These are phyloP conservation scores for Plotosus lineatus DNA, from an alignment of 2,113 vertebrate genomes.

Conservation along the genomic window DNA sequence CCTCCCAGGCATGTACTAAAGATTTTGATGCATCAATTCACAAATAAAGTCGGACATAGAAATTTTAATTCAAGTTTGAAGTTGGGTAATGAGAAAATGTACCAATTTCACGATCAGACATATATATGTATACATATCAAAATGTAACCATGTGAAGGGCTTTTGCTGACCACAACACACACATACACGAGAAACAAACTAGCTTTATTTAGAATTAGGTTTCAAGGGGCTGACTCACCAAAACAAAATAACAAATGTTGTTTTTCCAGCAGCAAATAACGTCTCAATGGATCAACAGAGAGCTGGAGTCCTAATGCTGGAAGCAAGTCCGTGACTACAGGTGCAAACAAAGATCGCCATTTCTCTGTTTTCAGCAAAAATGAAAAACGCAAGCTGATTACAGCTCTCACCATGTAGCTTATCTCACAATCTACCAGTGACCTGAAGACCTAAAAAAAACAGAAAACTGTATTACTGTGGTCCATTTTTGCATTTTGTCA, in stretches of 20 bases:
- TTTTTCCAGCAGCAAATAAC: constrained; percentile 22
- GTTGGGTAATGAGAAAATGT: too few relatives aligned
- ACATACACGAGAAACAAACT: neutral
- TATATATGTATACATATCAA: neutral
- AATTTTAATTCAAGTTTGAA: too few relatives aligned
- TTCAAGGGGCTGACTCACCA: constrained; percentile 1
- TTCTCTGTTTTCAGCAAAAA: constrained; percentile 2
- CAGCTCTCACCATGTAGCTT: neutral
- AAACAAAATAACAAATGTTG: neutral
- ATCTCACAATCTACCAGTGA: neutral
- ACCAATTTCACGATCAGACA: too few relatives aligned
- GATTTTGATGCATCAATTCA: too few relatives aligned
- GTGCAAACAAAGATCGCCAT: neutral
- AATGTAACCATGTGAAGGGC: neutral
- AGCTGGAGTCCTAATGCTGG: neutral
- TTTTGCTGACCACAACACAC: neutral
- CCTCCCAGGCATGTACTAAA: too few relatives aligned
- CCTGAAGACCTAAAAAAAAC: neutral
- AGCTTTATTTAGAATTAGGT: neutral
- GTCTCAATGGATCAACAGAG: neutral
- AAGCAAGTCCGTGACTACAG: neutral
- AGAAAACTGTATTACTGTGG: neutral
- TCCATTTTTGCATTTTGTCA: neutral
- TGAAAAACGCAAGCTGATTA: constrained; percentile 6
- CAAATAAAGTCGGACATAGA: too few relatives aligned